Evolutionary conservation across 2,797 vertebrate genomes (phyloP), one percentile per base, ranked within the genome.

Genomic region (Triplophysa bombifrons): DNA sequence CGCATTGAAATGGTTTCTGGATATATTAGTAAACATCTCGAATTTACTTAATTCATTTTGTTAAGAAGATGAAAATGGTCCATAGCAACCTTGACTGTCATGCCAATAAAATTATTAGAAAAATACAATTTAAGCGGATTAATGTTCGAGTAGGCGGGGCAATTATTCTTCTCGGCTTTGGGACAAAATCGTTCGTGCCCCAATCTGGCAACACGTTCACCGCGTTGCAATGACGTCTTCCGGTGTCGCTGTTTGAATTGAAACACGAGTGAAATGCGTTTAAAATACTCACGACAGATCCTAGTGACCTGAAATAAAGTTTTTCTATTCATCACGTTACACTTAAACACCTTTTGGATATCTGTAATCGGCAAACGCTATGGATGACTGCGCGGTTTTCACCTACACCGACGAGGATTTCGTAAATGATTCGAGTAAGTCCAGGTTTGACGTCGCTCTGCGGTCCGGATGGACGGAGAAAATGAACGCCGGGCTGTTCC

Each of bases 401-500:
- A 68, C 86, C 6, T 98, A 97, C 50, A 78, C 84, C 13, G 80
- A 82, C 19, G 74, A 88, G 73, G 95, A 98, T 22, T 94, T 96
- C 3, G 44, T 91, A 3, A 41, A 65, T 5, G 80, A 87, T 53
- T 83, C 20, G 7, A 55, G 12, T n/a, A 0, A 44, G 0, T 90
- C 95, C 4, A 88, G 80, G n/a, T 96, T 98, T 73, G 56, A 60
- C 56, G 50, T 30, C 0, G 75, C 56, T 0, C 85, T 98, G 70
- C 89, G 84, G 79, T 80, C 72, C 0, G 88, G 91, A 14, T 99
- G 98, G 98, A 85, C 7, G 0, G 93, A 96, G 80, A 90, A 94
- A 78, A 91, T 94, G 93, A 84, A 87, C 25, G 87, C 87, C 61
- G 96, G 95, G 0, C 78, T 97, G 6, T 96, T 99, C 82, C 94